A percentile compares a stretch with the other conserved stretches of the same genome.
phyloP scores from a whole-genome alignment of 1,140 invertebrate genomes.

The Aporrectodea caliginosa region DNA sequence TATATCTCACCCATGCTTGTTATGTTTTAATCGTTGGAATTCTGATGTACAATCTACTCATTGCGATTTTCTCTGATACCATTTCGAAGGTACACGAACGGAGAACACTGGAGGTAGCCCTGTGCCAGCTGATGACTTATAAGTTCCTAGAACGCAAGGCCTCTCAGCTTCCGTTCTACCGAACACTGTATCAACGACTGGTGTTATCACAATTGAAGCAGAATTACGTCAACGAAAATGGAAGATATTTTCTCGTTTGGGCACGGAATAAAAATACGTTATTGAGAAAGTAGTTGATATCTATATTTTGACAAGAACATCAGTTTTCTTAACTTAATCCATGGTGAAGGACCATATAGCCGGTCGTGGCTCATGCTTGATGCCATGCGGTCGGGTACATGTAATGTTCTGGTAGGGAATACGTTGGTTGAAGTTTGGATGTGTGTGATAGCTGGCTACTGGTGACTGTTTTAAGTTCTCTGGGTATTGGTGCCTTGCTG shows the following conservation, averaged over 20 bases:
- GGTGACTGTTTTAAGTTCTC: too few species aligned
- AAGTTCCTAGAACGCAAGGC: neutral
- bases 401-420: too few species aligned
- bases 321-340: too few species aligned
- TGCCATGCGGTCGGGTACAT: too few species aligned
- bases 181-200: neutral
- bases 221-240: neutral
- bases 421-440: too few species aligned
- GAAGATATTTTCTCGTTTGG: neutral
- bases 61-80: neutral
- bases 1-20: neutral
- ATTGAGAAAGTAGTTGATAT: too few species aligned
- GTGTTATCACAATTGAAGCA: neutral
- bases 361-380: too few species aligned
- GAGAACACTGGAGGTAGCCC: neutral
- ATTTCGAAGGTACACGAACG: neutral
- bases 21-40: neutral
- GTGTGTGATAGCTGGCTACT: too few species aligned
- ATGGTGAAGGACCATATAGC: too few species aligned
- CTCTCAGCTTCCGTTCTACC: neutral
- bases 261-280: too few species aligned
- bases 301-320: too few species aligned
- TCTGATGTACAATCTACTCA: neutral
- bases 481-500: too few species aligned
- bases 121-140: neutral